Percentiles rank a stretch among this genome's conserved stretches.
These are phyloP conservation scores for Lepisosteus oculatus DNA, from an alignment of 2,113 vertebrate species.

Conservation along the genomic window DNA sequence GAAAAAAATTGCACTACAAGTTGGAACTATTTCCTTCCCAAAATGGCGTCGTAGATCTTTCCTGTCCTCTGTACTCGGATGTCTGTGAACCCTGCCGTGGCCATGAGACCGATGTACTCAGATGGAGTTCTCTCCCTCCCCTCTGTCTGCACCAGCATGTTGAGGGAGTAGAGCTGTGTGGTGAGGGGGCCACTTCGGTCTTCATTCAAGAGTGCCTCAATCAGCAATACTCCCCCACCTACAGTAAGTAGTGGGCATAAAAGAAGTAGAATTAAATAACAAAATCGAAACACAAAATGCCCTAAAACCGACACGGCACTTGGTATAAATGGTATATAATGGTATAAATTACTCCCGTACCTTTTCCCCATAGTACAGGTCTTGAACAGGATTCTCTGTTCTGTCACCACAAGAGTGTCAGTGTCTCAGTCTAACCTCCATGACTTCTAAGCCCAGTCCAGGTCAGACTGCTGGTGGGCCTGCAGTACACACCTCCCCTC, in stretches of 20 bases:
- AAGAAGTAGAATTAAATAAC: background rate
- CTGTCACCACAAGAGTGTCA: too few relatives aligned
- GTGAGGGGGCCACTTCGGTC: conserved; percentile 71
- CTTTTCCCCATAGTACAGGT: background rate
- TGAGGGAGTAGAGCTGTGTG: conserved; percentile 76
- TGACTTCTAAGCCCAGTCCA: too few relatives aligned
- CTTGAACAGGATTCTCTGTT: background rate
- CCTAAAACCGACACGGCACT: background rate
- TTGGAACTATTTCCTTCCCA: conserved; percentile 62
- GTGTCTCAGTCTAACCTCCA: too few relatives aligned
- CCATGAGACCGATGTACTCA: conserved; percentile 68
- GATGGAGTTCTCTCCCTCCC: conserved; percentile 70
- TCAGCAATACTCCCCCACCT: conserved; percentile 75
- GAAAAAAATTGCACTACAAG: background rate
- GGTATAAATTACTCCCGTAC: conserved; percentile 7
- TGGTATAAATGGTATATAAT: too few relatives aligned
- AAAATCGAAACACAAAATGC: conserved; percentile 2
- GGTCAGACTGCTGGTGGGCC: too few relatives aligned
- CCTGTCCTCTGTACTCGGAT: conserved; percentile 61
- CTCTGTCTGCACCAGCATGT: conserved; percentile 85
- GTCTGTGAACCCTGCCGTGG: conserved; percentile 65
- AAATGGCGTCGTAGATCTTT: conserved; percentile 71
- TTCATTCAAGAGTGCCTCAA: conserved; percentile 71
- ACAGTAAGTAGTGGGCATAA: background rate
- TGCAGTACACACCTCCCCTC: too few relatives aligned